Base-by-base conservation (phyloP, 2,797 vertebrate genomes). In the Emydoidea blandingii region DNA sequence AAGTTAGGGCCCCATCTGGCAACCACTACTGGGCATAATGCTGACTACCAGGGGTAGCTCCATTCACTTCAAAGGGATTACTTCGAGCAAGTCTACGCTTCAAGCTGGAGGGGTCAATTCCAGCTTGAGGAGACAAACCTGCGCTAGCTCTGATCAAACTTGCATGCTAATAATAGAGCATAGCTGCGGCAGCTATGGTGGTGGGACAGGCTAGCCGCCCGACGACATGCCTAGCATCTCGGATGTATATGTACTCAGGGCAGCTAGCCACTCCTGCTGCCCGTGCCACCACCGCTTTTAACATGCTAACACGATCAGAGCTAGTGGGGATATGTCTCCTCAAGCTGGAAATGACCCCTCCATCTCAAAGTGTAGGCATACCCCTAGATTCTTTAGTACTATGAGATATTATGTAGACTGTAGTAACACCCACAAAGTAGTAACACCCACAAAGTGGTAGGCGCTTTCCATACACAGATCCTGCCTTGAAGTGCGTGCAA, bases 361-460 rank as follows among this genome's bases (percentile, higher is more conserved):
- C 65, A 12, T 72, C n/a, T 72, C 65, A n/a, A 68, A 68, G 62
- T n/a, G 34, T 68, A 19, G 59, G 34, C 18, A 68, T 68, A n/a
- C 16, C 34, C 34, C 16, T n/a, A 2, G 80, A 79, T 74, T 88
- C 31, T 52, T 90, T n/a, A 86, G 23, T 8, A 8, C 34, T 14
- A 31, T 81, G n/a, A 87, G 31, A 50, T 88, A 29, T 79, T 89
- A 79, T 29, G 18, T 88, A 84, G 88, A 37, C 49, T 74, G 41
- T 1, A 16, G 21, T 12, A 92, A 31, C n/a, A 86, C 31, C 82
- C 87, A 37, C 85, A 90, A 96, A 95, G 82, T 72, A 12, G 18
- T 76, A 90, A 31, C n/a, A 86, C 31, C 82, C 87, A 37, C 85
- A 90, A 96, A 95, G 82, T 72, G 14, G 18, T 76, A 90, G 25